These are phyloP conservation scores for Eristalinus aeneus DNA, from an alignment of 2,888 invertebrate genomes.

Conservation along the genomic window DNA sequence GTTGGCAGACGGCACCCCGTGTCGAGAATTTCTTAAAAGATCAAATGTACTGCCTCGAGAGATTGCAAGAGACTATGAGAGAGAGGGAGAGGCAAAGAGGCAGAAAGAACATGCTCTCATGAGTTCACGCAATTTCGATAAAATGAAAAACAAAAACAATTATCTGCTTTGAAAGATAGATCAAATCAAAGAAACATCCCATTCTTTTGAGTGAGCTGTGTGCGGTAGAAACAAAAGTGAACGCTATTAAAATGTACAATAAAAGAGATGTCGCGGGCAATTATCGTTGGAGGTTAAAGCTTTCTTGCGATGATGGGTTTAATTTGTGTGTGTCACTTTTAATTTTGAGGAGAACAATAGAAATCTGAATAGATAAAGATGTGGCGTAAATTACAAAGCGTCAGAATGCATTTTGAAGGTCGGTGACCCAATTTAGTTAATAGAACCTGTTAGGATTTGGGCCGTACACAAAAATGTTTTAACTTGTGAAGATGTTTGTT, in stretches of 20 bases:
- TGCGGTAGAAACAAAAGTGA: not conserved
- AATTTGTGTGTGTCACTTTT: conserved; percentile 59
- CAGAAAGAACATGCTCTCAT: conserved; percentile 8
- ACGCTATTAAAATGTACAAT: conserved; percentile 43
- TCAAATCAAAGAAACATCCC: conserved; percentile 41
- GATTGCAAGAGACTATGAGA: not conserved
- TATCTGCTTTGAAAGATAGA: conserved; percentile 31
- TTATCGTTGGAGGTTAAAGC: conserved; percentile 60
- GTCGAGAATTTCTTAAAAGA: not conserved
- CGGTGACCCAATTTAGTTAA: conserved; percentile 28
- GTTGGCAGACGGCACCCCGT: not conserved
- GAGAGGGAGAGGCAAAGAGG: not conserved
- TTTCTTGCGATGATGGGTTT: conserved; percentile 42
- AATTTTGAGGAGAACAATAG: conserved; percentile 26
- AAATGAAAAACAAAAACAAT: not conserved
- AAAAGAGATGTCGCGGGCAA: conserved; percentile 65
- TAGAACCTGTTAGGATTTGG: not conserved
- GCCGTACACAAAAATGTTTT: no score
- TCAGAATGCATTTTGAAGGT: not conserved
- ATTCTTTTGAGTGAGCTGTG: conserved; percentile 37
- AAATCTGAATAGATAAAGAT: not conserved
- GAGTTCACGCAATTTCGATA: conserved; percentile 22
- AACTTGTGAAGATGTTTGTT: no score
- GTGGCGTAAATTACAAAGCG: not conserved
- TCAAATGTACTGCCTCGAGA: not conserved